A percentile compares a stretch with the other conserved stretches of the same genome.
Conservation (phyloP, 1,140 invertebrate species). For the Chrysomallon squamiferum region DNA sequence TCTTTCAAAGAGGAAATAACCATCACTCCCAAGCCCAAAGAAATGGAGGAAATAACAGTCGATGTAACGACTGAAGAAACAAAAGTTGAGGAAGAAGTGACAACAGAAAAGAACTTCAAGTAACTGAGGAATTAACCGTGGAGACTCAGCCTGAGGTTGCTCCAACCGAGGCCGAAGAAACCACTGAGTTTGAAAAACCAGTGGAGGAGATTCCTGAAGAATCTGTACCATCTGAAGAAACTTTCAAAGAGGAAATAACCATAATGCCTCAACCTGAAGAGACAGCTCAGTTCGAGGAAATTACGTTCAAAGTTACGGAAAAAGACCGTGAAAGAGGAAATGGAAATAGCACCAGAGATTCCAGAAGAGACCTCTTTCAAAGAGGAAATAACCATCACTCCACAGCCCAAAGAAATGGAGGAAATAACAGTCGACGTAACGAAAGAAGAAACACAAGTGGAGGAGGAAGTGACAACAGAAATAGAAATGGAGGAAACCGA, state of each 20-base stretch:
- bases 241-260: too few species aligned
- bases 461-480: background rate
- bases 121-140: conserved; percentile 20
- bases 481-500: background rate
- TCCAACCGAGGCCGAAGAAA: too few species aligned
- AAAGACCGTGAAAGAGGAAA: too few species aligned
- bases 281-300: too few species aligned
- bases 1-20: background rate
- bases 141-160: conserved; percentile 9
- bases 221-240: too few species aligned
- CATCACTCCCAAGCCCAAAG: conserved; percentile 8
- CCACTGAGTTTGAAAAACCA: too few species aligned
- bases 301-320: too few species aligned
- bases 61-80: conserved; percentile 3
- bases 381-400: background rate
- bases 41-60: conserved; percentile 11
- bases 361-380: too few species aligned
- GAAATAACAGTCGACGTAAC: background rate
- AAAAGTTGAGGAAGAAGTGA: background rate
- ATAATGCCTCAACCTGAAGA: too few species aligned
- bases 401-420: background rate
- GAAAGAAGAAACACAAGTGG: too few species aligned
- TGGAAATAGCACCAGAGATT: too few species aligned
- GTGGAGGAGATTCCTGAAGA: too few species aligned
- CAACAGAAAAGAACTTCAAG: conserved; percentile 16